Percentiles rank a stretch among this genome's conserved stretches.
Conservation (phyloP, 2,113 vertebrate species). For the Chionodraco myersi region DNA sequence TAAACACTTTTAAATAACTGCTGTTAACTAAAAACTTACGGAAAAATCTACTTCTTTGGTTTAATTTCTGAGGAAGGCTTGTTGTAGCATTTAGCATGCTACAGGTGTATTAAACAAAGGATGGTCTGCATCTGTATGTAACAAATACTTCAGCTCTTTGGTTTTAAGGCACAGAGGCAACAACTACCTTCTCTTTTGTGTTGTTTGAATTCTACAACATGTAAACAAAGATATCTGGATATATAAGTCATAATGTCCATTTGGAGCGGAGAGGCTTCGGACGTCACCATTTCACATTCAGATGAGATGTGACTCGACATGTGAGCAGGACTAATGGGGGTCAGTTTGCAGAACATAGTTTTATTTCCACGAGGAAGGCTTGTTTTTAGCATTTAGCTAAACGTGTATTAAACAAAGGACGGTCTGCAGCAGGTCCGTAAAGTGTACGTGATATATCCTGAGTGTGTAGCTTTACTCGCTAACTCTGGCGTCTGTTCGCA, state of each 20-base stretch:
- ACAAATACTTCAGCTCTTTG: not conserved
- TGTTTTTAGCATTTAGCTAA: no score
- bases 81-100: not conserved
- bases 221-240: slow-evolving; percentile 11
- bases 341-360: no score
- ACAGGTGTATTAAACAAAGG: not conserved
- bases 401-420: no score
- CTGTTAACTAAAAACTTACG: not conserved
- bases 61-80: not conserved
- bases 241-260: slow-evolving; percentile 66
- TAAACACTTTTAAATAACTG: not conserved
- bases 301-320: no score
- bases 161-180: slow-evolving; percentile 17
- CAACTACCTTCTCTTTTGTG: not conserved
- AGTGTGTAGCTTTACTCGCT: no score
- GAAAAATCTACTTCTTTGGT: not conserved
- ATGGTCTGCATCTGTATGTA: not conserved
- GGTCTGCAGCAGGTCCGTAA: no score
- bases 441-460: not conserved
- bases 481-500: not conserved
- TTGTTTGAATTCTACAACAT: not conserved
- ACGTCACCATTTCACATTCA: no score
- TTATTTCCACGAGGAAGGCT: no score
- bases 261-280: slow-evolving; percentile 67
- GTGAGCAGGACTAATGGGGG: no score